These are phyloP conservation scores for Emydocephalus ijimae DNA, from an alignment of 2,113 vertebrate genomes.

Conservation along the genomic window DNA sequence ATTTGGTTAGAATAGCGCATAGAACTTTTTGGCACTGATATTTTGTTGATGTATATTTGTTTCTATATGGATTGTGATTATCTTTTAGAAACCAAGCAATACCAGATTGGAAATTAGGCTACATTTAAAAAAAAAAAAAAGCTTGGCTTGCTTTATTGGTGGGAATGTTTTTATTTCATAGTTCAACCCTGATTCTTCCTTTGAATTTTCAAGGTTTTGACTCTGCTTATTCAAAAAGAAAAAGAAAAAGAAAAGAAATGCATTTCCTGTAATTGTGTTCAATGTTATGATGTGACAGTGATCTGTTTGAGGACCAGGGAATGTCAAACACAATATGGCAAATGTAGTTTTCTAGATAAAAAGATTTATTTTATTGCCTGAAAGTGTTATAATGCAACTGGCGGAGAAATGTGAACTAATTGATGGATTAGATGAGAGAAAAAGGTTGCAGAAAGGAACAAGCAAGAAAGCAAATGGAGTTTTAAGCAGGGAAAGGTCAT, in stretches of 20 bases:
- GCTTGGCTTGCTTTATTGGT: background rate
- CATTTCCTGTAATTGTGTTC: background rate
- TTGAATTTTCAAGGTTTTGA: background rate
- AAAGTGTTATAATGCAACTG: conserved; percentile 10
- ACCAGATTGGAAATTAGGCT: background rate
- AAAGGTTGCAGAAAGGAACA: conserved; percentile 43
- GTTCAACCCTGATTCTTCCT: background rate
- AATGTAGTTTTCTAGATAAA: background rate
- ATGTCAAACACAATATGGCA: background rate
- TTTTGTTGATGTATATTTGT: background rate
- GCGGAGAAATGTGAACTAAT: conserved; percentile 34
- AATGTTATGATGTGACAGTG: background rate
- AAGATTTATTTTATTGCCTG: conserved; percentile 25
- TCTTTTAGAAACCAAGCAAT: background rate
- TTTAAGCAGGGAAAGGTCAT: conserved; percentile 38
- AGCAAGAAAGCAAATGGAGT: conserved; percentile 29
- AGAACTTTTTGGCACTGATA: background rate
- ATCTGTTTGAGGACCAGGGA: background rate
- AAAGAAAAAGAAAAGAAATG: background rate
- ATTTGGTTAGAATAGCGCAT: background rate
- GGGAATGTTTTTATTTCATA: background rate
- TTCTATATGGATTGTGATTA: background rate
- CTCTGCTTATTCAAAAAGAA: background rate
- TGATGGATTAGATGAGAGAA: conserved; percentile 26
- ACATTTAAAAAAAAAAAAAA: background rate